Base-by-base conservation (phyloP, 35 echinoderm and acorn worm genomes). In the Lytechinus variegatus region DNA sequence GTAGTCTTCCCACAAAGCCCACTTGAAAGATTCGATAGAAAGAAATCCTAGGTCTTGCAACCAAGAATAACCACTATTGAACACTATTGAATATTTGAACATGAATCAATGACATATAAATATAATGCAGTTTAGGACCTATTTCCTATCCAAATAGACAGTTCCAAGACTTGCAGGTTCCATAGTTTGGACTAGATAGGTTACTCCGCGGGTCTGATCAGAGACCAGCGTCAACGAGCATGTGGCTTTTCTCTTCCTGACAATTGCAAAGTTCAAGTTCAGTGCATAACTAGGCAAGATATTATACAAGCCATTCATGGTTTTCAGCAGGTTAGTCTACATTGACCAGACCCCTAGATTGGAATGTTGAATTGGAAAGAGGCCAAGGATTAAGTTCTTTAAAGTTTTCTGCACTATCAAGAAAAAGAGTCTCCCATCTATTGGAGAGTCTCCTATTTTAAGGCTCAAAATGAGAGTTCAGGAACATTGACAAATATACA, bases 221-320 rank as follows among this genome's bases (percentile, higher is more conserved):
- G 14, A 79, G 66, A 79, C 66, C 66, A 79, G 66, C 66, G 19
- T 16, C 33, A 79, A 79, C 66, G 8, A 72, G 61, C 88, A 90
- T 90, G 88, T 90, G 88, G 88, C 88, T 33, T 90, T 27, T 54
- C 88, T 54, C 16, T 90, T 90, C 29, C 52, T 90, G 88, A 90
- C 52, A 54, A 89, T 54, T 4, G 88, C 24, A 90, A 90, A 90
- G 88, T 90, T 90, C 88, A 90, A 90, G 88, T 90, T 90, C 88
- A 90, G 88, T 90, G 88, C 88, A 54, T 90, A 90, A 14, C 88
- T 90, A 54, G 88, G 88, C 52, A 54, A 90, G 88, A 90, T 90
- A 52, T 90, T 21, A 52, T 90, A 90, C 66, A 79, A 79, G 88
- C 88, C 88, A 90, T 90, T 90, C 88, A 90, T 90, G 88, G 29